A percentile compares a stretch with the other conserved stretches of the same genome.
Conservation (phyloP, 2,888 invertebrate genomes). For the Vandiemenella viatica region DNA sequence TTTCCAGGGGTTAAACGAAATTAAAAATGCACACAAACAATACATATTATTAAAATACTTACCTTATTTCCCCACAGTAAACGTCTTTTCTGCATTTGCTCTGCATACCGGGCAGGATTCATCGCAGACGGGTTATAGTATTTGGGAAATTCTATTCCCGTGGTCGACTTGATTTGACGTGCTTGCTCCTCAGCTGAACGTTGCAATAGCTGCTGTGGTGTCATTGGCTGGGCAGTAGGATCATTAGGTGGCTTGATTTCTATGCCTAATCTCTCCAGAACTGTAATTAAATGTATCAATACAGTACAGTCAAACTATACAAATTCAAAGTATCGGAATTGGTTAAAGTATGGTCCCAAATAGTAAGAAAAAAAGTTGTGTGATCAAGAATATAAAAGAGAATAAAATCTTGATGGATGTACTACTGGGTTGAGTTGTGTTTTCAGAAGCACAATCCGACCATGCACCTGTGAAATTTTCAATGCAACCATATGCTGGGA, state of each 20-base stretch:
- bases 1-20: no score
- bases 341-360: not conserved
- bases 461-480: no score
- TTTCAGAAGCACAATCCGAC: no score
- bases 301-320: not conserved
- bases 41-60: conserved; percentile 9
- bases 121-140: conserved; percentile 62
- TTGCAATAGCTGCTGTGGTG: conserved; percentile 38
- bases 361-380: no score
- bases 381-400: no score
- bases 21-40: no score
- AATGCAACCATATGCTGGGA: no score
- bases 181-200: conserved; percentile 31
- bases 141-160: conserved; percentile 41
- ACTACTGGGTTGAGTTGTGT: no score
- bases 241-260: conserved; percentile 28
- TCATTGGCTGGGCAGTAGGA: conserved; percentile 35
- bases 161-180: conserved; percentile 25
- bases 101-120: conserved; percentile 67
- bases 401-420: no score
- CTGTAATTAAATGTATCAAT: conserved; percentile 9
- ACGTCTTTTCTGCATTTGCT: conserved; percentile 83
- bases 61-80: conserved; percentile 76
- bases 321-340: not conserved
- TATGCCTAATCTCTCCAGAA: conserved; percentile 22